Evolutionary conservation across 2,888 invertebrate genomes (phyloP).

Genomic region (Acleris holmiana): DNA sequence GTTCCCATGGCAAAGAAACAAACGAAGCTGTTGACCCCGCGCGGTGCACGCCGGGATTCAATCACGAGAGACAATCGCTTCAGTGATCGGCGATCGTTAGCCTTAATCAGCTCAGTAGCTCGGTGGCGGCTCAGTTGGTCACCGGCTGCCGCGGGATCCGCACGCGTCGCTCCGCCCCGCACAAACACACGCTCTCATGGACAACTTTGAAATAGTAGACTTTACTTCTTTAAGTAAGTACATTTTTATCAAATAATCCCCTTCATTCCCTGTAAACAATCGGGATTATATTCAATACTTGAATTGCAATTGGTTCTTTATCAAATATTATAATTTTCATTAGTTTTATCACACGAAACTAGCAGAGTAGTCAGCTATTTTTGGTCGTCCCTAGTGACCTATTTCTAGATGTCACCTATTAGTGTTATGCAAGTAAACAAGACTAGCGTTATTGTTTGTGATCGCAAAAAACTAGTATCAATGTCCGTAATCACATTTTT

Average conservation of each 20-base stretch:
- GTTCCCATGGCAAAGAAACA: slow-evolving; percentile 4
- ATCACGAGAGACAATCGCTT: slow-evolving; percentile 61
- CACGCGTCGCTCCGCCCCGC: slow-evolving; percentile 45
- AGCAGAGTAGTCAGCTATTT: slow-evolving; percentile 22
- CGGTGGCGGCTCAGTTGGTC: slow-evolving; percentile 68
- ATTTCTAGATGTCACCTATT: slow-evolving; percentile 28
- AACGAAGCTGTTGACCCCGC: neutral
- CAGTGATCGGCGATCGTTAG: slow-evolving; percentile 74
- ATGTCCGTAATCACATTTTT: neutral
- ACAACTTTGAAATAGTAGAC: slow-evolving; percentile 66
- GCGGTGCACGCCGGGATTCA: slow-evolving; percentile 47
- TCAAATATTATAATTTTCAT: no score
- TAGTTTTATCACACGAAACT: no score
- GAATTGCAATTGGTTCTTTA: no score
- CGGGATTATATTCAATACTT: no score
- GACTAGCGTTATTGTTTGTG: slow-evolving; percentile 5
- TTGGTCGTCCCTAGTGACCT: slow-evolving; percentile 24
- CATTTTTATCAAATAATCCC: slow-evolving; percentile 15
- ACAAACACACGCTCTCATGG: slow-evolving; percentile 55
- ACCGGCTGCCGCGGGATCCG: slow-evolving; percentile 60
- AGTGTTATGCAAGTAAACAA: slow-evolving; percentile 26
- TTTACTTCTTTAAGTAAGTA: slow-evolving; percentile 72
- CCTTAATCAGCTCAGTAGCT: slow-evolving; percentile 70
- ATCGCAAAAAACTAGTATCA: slow-evolving; percentile 14
- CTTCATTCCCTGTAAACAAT: neutral